Percentiles rank a stretch among this genome's conserved stretches.
Evolutionary conservation across 1,140 invertebrate species (phyloP).

Genomic region (Camponotus floridanus): DNA sequence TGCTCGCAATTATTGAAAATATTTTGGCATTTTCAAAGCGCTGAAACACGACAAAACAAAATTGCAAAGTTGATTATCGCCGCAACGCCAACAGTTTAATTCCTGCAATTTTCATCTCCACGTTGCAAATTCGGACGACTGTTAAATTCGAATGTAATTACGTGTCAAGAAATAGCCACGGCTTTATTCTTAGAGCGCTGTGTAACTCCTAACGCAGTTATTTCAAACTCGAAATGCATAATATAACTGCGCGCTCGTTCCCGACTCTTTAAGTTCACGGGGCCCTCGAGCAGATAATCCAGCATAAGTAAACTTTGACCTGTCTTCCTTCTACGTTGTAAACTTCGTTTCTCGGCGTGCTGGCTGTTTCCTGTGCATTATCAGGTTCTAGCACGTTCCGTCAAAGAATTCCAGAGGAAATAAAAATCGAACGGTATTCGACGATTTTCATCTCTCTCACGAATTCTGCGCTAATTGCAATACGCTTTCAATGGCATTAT

Average conservation of each 20-base stretch:
- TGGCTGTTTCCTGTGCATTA: slow-evolving; percentile 38
- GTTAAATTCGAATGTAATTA: slow-evolving; percentile 65
- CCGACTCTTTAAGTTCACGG: slow-evolving; percentile 67
- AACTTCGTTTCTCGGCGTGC: slow-evolving; percentile 57
- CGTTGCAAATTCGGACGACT: slow-evolving; percentile 33
- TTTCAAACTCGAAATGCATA: slow-evolving; percentile 67
- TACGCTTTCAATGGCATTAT: slow-evolving; percentile 42
- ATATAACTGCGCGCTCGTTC: slow-evolving; percentile 69
- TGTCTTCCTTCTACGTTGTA: slow-evolving; percentile 35
- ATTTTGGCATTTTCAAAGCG: slow-evolving; percentile 27
- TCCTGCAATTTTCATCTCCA: slow-evolving; percentile 49
- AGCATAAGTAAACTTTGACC: slow-evolving; percentile 61
- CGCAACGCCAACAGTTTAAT: slow-evolving; percentile 52
- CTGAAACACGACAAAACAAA: neutral
- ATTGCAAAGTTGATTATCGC: slow-evolving; percentile 50
- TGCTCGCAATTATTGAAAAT: slow-evolving; percentile 11
- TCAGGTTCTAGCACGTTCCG: slow-evolving; percentile 28
- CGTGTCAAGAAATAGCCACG: slow-evolving; percentile 58
- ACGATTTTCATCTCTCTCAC: neutral
- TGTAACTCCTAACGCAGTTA: slow-evolving; percentile 67
- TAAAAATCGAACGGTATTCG: slow-evolving; percentile 21
- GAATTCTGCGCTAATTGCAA: slow-evolving; percentile 48
- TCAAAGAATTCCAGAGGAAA: slow-evolving; percentile 6
- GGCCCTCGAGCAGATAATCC: slow-evolving; percentile 59
- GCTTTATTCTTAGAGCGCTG: slow-evolving; percentile 55